Base-by-base conservation (phyloP, 1,140 invertebrate species). In the Aphelenchoides fujianensis region DNA sequence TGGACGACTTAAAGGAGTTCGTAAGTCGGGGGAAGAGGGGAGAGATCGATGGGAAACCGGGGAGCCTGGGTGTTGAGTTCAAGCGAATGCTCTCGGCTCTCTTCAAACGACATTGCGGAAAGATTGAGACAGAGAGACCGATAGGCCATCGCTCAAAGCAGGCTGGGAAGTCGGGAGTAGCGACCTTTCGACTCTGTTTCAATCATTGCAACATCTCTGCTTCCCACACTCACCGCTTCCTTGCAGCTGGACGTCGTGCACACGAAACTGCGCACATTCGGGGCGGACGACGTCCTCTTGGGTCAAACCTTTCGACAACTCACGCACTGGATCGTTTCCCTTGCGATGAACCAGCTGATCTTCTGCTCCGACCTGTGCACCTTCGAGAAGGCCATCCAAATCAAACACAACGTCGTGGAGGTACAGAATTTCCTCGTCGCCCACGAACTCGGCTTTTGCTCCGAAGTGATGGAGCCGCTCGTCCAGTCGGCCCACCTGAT, bases 321-420 rank as follows among this genome's bases (percentile, higher is more conserved):
- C 0, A 93, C 93, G 82, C 96, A 97, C 84, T 94, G 92, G 85
- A 91, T 98, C 76, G 95, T 93, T 85, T 92, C 95, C 1, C 91
- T 90, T 63, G 91, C 94, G 1, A 85, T 98, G 0, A 98, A 98
- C 85, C 96, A 95, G 85, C 85, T 98, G 19, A 87, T 98, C 55
- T 86, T 98, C 54, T 89, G 95, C n/a, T 94, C 94, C 82, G 95
- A 98, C 77, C 89, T 97, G 70, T 98, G 95, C 84, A 92, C 95
- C 85, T 98, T 95, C 93, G 91, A 92, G 0, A 97, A 96, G 84
- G 95, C 95, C 1, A 92, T 97, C 89, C 93, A 97, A 83, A 97
- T 98, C 73, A 89, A 94, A 63, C 82, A 82, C 71, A 83, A 84
- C 59, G 75, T 84, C 7, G 77, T 64, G 9, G 77, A 80, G 68